phyloP scores from a whole-genome alignment of 1,140 invertebrate species.

The Pteromalus puparum region DNA sequence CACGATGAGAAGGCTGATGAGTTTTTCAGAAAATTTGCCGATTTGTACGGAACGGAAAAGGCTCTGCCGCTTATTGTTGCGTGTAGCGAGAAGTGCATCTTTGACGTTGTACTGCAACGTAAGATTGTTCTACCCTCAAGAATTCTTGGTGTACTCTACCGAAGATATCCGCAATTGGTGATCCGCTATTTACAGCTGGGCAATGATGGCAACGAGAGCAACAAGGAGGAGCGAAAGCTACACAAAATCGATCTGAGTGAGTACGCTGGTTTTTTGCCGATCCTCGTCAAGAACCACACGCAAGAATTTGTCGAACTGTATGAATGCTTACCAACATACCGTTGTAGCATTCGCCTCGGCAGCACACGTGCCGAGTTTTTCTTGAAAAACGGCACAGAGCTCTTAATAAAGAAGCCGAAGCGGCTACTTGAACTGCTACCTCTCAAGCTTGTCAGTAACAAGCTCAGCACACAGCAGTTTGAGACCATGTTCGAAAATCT shows the following conservation, averaged over 20 bases:
- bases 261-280: constrained; percentile 39
- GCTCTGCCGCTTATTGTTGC: constrained; percentile 57
- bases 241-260: neutral
- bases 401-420: constrained; percentile 52
- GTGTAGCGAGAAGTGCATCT: constrained; percentile 59
- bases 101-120: constrained; percentile 35
- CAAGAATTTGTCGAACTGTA: constrained; percentile 48
- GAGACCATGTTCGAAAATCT: constrained; percentile 56
- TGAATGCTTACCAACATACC: constrained; percentile 41
- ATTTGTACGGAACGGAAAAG: constrained; percentile 52
- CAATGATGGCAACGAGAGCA: neutral
- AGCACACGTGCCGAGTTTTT: constrained; percentile 58
- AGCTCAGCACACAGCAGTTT: constrained; percentile 56
- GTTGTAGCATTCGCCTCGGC: constrained; percentile 51
- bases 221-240: neutral
- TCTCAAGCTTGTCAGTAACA: constrained; percentile 54
- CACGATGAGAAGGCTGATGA: constrained; percentile 50
- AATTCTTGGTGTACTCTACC: constrained; percentile 55
- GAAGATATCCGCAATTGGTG: constrained; percentile 59
- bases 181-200: constrained; percentile 62
- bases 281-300: constrained; percentile 51
- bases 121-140: constrained; percentile 48
- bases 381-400: constrained; percentile 55
- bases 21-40: constrained; percentile 54
- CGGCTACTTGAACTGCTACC: constrained; percentile 53